phyloP scores from a whole-genome alignment of 2,888 invertebrate species.

The Smittia sp. region DNA sequence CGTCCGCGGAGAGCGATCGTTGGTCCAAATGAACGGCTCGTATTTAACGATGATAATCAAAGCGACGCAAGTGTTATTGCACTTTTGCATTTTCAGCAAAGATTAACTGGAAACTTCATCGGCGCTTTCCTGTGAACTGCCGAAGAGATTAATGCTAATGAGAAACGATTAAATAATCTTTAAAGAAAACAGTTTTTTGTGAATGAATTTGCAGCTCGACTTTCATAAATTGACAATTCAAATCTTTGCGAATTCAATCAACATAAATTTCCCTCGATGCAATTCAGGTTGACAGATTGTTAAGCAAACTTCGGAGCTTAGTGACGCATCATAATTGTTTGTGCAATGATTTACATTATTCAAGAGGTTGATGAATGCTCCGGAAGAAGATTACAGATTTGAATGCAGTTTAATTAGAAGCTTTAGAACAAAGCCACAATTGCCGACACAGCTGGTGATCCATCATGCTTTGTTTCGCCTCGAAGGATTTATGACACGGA shows the following conservation, averaged over 20 bases:
- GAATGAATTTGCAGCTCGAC: too few species aligned
- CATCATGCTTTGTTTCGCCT: conserved; percentile 5
- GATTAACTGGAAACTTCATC: conserved; percentile 11
- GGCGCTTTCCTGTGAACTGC: neutral
- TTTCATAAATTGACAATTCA: neutral
- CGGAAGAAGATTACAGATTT: neutral
- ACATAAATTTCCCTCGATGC: neutral
- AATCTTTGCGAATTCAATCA: neutral
- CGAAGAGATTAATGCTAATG: conserved; percentile 37
- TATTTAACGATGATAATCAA: conserved; percentile 23
- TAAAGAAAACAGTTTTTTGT: neutral
- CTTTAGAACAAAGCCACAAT: neutral
- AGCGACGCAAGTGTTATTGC: conserved; percentile 5
- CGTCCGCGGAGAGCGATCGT: neutral
- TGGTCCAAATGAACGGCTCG: neutral
- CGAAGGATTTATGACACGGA: conserved; percentile 21
- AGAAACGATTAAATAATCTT: conserved; percentile 29
- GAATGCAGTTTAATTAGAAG: conserved; percentile 4
- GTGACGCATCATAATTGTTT: conserved; percentile 12
- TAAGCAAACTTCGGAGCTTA: too few species aligned
- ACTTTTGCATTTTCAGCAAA: neutral
- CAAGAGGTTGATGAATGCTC: too few species aligned
- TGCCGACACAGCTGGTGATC: conserved; percentile 10
- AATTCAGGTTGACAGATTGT: neutral
- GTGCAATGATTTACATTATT: neutral